Base-by-base conservation (phyloP, 2,888 invertebrate species). In the Flabesymbios commensalis region DNA sequence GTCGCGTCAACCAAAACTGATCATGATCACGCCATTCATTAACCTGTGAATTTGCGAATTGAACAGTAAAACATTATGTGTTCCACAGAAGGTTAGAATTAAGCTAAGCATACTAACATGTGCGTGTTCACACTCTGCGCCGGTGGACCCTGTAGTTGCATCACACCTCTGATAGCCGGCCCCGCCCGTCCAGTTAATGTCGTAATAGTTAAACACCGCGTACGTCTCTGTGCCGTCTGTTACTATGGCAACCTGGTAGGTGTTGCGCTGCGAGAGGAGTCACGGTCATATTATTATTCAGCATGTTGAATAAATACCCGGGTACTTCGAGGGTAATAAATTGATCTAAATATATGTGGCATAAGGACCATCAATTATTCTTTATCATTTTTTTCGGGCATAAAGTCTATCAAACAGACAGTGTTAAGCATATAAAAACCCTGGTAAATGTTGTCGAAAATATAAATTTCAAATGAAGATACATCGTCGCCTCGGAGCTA, bases 211-310 rank as follows among this genome's bases (percentile, higher is more conserved):
- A 83, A 93, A 94, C 57, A 99, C 93, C 0, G 90, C 93, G 79
- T 96, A 99, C 0, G 96, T 94, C 76, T 91, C 90, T 2, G 93
- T 92, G 85, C 94, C 95, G 79, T 96, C 94, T 0, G 95, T 94
- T 0, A 92, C 93, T 56, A 98, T 81, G 2, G 96, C 89, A 87
- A 93, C 86, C 89, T 99, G 98, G 86, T 95, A 98, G 0, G 95
- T 94, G 80, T 97, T 97, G 1, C 94, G 93, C 90, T 92, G 84
- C 31, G 69, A 70, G 24, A 31, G 36, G 43, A 57, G 19, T 26
- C 22, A 45, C 14, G 45, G 10, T 45, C 22, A 45, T 45, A 10
- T 14, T 10, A 7, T 17, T 22, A 19, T 45, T 7, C 7, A 45
- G 14, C 19, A 19, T 45, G 45, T 19, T 17, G 14, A 7, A 7